These are phyloP conservation scores for Antheraea pernyi DNA, from an alignment of 1,140 invertebrate genomes.

Conservation along the genomic window DNA sequence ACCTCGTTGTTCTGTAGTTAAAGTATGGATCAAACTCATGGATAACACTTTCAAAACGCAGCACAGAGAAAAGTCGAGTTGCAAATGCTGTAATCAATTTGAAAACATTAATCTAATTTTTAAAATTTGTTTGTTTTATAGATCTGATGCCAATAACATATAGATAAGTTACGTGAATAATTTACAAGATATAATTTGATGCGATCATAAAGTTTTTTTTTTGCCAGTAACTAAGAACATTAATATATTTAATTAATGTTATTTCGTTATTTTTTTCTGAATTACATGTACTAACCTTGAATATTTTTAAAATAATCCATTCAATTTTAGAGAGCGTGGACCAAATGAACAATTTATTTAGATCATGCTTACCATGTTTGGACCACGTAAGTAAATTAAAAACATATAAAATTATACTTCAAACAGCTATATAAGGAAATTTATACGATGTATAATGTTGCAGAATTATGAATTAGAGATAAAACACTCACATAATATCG, in stretches of 20 bases:
- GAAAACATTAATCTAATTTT: no score
- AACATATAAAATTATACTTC: neutral
- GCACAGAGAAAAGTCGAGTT: constrained; percentile 96
- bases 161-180: no score
- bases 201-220: no score
- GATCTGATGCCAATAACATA: no score
- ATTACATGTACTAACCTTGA: no score
- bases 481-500: constrained; percentile 92
- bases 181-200: no score
- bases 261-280: no score
- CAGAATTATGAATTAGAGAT: neutral
- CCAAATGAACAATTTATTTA: neutral
- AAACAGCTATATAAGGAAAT: neutral
- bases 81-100: constrained; percentile 90
- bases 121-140: no score
- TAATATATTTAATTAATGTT: no score
- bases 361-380: constrained; percentile 11
- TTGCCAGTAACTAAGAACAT: no score
- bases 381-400: constrained; percentile 29
- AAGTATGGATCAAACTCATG: constrained; percentile 99
- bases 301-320: no score
- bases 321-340: no score
- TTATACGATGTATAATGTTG: neutral
- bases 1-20: constrained; percentile 98
- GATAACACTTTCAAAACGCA: constrained; percentile 98